phyloP scores from a whole-genome alignment of 2,797 vertebrate genomes.

The Muscicapa comitata region DNA sequence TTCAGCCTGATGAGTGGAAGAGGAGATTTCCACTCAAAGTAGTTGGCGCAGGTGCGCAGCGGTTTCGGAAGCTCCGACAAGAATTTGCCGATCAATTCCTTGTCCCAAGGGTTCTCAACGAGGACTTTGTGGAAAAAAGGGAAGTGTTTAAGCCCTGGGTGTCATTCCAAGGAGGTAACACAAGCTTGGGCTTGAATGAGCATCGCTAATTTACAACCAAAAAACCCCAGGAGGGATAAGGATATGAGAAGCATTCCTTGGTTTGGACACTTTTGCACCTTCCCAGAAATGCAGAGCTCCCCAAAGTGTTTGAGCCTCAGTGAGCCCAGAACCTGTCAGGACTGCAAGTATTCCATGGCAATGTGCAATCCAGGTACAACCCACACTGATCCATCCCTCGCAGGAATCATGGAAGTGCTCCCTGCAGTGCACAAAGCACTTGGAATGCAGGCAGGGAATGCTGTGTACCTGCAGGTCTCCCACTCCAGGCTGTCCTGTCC shows the following conservation, averaged over 20 bases:
- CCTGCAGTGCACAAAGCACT: not conserved
- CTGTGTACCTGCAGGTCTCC: slow-evolving; percentile 46
- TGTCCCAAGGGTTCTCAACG: slow-evolving; percentile 87
- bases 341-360: not conserved
- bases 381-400: not conserved
- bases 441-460: not conserved
- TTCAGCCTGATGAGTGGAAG: slow-evolving; percentile 81
- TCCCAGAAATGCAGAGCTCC: not conserved
- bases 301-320: not conserved
- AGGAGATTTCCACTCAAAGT: slow-evolving; percentile 74
- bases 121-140: slow-evolving; percentile 43
- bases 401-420: not conserved
- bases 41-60: slow-evolving; percentile 74
- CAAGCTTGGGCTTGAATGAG: not conserved
- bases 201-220: not conserved
- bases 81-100: slow-evolving; percentile 74
- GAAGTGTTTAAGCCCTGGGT: not conserved
- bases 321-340: not conserved
- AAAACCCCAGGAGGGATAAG: not conserved
- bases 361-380: not conserved
- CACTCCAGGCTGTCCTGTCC: not conserved
- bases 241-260: not conserved
- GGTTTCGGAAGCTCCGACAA: slow-evolving; percentile 77
- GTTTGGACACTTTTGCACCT: not conserved
- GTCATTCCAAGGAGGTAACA: not conserved